phyloP scores from a whole-genome alignment of 1,140 invertebrate genomes.

The Macrocentrus cingulum region DNA sequence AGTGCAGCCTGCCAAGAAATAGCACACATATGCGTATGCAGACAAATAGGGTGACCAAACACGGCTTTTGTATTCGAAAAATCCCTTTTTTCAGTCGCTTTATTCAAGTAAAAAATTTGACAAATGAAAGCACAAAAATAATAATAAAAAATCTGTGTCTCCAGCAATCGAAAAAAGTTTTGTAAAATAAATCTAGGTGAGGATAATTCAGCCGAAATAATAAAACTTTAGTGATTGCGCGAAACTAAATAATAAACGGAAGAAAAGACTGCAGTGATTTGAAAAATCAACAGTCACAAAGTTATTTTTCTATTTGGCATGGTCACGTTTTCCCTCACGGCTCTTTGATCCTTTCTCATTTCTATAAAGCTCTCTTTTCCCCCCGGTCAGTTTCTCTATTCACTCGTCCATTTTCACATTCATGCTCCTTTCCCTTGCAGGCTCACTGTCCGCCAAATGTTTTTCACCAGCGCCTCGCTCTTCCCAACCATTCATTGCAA shows the following conservation, averaged over 20 bases:
- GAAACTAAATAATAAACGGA: no score
- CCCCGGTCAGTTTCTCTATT: slow-evolving; percentile 8
- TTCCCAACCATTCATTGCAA: slow-evolving; percentile 9
- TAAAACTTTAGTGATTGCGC: no score
- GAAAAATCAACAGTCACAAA: slow-evolving; percentile 11
- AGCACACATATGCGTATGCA: no score
- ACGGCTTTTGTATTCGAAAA: no score
- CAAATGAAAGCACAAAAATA: background rate
- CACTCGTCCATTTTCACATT: slow-evolving; percentile 12
- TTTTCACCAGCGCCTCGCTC: background rate
- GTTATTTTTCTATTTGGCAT: slow-evolving; percentile 5
- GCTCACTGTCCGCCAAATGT: background rate
- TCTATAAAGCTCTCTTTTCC: background rate
- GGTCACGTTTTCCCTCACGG: background rate
- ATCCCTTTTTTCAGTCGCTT: background rate
- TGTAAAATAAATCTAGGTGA: no score
- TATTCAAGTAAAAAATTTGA: background rate
- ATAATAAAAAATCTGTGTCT: no score
- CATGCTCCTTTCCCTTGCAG: background rate
- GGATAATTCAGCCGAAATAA: no score
- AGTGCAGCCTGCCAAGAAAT: no score
- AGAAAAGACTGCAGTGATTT: no score
- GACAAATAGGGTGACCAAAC: no score
- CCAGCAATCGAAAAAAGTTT: no score
- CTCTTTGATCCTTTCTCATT: no score